Conservation (phyloP, 1,140 invertebrate species). For the Orussus abietinus region DNA sequence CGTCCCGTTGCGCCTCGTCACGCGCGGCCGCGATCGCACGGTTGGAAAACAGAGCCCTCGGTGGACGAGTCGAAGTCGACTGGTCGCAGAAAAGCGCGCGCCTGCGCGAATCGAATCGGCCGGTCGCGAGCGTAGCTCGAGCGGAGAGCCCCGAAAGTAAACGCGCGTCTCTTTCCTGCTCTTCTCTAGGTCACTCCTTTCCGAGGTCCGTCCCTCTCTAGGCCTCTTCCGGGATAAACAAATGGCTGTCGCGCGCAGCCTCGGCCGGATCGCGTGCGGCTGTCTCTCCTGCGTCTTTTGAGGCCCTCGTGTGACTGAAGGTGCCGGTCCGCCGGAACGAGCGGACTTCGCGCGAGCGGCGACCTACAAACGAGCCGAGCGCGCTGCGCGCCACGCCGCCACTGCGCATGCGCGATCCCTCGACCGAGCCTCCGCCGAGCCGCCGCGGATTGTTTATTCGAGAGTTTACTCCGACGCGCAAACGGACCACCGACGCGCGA, state of each 20-base stretch:
- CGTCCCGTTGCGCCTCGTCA: background rate
- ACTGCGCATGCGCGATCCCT: slow-evolving; percentile 27
- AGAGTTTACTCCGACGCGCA: background rate
- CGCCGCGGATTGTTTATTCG: slow-evolving; percentile 5
- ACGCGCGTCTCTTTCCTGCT: background rate
- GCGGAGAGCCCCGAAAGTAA: slow-evolving; percentile 3
- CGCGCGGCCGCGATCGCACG: slow-evolving; percentile 4
- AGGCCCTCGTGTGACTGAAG: slow-evolving; percentile 22
- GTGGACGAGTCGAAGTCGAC: background rate
- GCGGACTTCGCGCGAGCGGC: slow-evolving; percentile 24
- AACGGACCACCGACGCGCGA: too few relatives aligned
- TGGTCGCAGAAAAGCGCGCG: slow-evolving; percentile 5
- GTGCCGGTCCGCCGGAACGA: slow-evolving; percentile 14
- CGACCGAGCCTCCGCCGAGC: slow-evolving; percentile 10
- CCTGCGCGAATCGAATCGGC: slow-evolving; percentile 3
- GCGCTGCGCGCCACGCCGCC: slow-evolving; percentile 13
- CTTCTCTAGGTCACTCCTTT: slow-evolving; percentile 3
- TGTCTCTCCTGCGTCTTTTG: slow-evolving; percentile 11
- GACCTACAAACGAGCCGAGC: slow-evolving; percentile 39
- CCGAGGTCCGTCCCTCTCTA: slow-evolving; percentile 15
- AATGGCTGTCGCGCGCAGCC: slow-evolving; percentile 6
- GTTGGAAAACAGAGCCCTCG: background rate
- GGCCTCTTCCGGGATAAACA: slow-evolving; percentile 13
- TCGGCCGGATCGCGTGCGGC: slow-evolving; percentile 7
- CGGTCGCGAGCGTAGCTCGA: slow-evolving; percentile 21